Evolutionary conservation across 2,888 invertebrate genomes (phyloP), one percentile per base, ranked within the genome.

Genomic region (Sinohyriopsis cumingii): DNA sequence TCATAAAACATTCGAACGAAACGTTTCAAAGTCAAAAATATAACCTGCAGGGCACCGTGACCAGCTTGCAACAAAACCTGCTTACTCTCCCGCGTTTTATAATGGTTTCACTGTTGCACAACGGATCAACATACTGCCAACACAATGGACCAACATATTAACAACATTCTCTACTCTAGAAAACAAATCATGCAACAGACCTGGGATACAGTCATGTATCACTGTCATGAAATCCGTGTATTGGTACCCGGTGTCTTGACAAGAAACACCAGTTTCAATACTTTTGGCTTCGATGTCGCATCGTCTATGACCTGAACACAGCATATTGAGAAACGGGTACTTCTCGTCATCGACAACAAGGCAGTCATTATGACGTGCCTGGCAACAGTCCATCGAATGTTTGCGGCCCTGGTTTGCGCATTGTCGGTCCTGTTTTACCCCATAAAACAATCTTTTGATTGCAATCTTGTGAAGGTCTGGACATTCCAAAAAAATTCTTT

Each of bases 131-230:
- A 45, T 45, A 2, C 15, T 45, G 45, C 0, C 12, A 45, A 45
- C 15, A 45, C 45, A 45, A 15, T 45, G 12, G 45, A 45, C 15
- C 45, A 45, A 15, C 45, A 45, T 45, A 15, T 45, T 15, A 15
- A 12, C 45, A 45, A 45, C 15, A 45, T 45, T 45, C 3, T 45
- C 15, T 45, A 45, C 12, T 45, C 45, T 45, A 45, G 45, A 45
- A 45, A 45, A 45, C 45, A 45, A 33, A 33, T 45, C 15, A 45
- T 45, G 12, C 45, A 45, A 45, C 45, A 45, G 15, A 86, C 86
- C 82, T 69, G 83, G 79, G n/a, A 85, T 79, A 74, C 86, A 85
- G 68, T 84, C 84, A 67, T 86, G 85, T 70, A 86, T 82, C 55
- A 85, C 83, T 9, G 84, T 83, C 83, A 85, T 84, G 72, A 82